These are phyloP conservation scores for Poecilia wingei DNA, from an alignment of 2,797 vertebrate genomes.

Conservation along the genomic window DNA sequence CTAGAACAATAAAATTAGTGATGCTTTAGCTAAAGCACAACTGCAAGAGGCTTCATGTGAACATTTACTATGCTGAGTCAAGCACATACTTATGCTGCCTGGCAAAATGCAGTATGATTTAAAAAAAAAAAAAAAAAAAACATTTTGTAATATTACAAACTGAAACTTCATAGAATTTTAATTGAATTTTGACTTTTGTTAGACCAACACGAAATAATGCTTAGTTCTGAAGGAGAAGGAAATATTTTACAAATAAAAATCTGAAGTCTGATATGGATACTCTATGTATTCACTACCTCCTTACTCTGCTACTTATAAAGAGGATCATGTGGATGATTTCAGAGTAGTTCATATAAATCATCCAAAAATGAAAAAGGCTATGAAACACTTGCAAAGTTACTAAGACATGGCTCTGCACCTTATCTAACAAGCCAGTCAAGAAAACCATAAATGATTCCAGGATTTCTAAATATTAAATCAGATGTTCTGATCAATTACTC, in stretches of 20 bases:
- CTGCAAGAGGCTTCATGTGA: background rate
- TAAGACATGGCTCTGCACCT: background rate
- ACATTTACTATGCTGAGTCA: background rate
- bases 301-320: background rate
- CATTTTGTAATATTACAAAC: background rate
- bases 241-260: background rate
- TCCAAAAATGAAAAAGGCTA: background rate
- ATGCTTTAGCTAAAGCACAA: background rate
- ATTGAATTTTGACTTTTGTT: background rate
- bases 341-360: background rate
- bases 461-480: no score
- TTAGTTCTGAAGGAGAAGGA: background rate
- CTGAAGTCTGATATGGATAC: background rate
- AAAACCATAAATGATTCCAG: background rate
- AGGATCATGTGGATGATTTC: background rate
- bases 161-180: background rate
- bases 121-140: background rate
- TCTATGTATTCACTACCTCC: background rate
- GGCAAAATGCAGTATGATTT: background rate
- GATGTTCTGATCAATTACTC: no score
- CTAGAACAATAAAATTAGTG: background rate
- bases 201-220: background rate
- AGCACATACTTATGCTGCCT: background rate
- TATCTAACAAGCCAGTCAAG: background rate
- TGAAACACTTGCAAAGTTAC: background rate